Conservation (phyloP, 2,888 invertebrate genomes). For the Melieria picta region DNA sequence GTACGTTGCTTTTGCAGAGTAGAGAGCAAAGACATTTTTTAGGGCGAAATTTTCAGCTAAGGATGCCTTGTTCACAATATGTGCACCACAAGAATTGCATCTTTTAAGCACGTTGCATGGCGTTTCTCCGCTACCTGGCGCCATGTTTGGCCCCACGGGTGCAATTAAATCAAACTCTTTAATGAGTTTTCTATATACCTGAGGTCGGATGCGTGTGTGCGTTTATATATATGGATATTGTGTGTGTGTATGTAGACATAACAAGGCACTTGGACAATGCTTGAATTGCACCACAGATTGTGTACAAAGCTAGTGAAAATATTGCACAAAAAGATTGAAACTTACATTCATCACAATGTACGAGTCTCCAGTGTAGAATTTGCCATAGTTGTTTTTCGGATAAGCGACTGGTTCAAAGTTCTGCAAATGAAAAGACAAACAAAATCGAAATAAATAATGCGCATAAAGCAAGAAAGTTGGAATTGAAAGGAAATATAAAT, state of each 20-base stretch:
- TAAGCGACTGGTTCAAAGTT: slow-evolving; percentile 83
- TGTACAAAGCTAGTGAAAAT: slow-evolving; percentile 12
- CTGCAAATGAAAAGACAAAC: slow-evolving; percentile 64
- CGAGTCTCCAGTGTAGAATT: slow-evolving; percentile 87
- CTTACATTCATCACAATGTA: slow-evolving; percentile 84
- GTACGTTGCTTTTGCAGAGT: background rate
- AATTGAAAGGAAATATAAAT: no score
- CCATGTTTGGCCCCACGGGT: slow-evolving; percentile 37
- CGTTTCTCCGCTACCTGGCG: background rate
- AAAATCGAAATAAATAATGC: background rate
- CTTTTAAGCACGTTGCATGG: background rate
- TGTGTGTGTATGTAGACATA: background rate
- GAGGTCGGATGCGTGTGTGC: background rate
- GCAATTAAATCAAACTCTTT: slow-evolving; percentile 47
- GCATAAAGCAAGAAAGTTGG: no score
- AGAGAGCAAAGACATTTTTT: background rate
- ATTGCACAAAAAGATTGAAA: slow-evolving; percentile 26
- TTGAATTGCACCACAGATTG: background rate
- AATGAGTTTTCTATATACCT: slow-evolving; percentile 46
- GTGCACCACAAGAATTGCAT: background rate
- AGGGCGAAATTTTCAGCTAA: background rate
- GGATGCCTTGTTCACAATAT: background rate
- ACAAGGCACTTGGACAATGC: no score
- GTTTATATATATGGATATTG: background rate
- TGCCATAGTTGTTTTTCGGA: slow-evolving; percentile 78